Conservation (phyloP, 2,113 vertebrate genomes). For the Danionella cerebrum region DNA sequence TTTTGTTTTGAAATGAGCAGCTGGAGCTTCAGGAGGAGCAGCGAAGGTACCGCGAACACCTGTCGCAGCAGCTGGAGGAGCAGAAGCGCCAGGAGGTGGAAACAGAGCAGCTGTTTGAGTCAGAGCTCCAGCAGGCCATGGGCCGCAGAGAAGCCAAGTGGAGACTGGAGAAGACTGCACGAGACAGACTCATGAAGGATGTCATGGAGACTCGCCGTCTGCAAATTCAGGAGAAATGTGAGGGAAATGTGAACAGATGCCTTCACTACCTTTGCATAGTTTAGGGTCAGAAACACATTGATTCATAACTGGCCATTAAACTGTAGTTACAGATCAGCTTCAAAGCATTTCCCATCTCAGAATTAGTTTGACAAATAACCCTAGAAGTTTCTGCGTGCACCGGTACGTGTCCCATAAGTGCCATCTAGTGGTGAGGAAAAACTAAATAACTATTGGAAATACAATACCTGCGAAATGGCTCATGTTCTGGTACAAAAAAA, state of each 20-base stretch:
- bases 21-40: conserved; percentile 66
- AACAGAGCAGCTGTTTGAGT: conserved; percentile 58
- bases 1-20: conserved; percentile 53
- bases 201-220: conserved; percentile 64
- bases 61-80: conserved; percentile 61
- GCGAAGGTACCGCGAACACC: conserved; percentile 63
- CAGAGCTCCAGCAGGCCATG: conserved; percentile 61
- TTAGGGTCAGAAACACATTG: too few relatives aligned
- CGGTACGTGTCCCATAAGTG: too few relatives aligned
- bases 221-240: conserved; percentile 81
- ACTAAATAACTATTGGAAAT: too few relatives aligned
- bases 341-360: too few relatives aligned
- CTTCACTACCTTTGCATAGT: too few relatives aligned
- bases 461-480: too few relatives aligned
- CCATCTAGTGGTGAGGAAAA: too few relatives aligned
- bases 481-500: too few relatives aligned
- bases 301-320: too few relatives aligned
- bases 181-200: conserved; percentile 66
- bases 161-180: conserved; percentile 59
- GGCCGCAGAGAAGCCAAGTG: conserved; percentile 52
- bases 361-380: too few relatives aligned
- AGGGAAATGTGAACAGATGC: conserved; percentile 35
- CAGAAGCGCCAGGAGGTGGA: conserved; percentile 65
- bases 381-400: too few relatives aligned
- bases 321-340: too few relatives aligned